phyloP scores from a whole-genome alignment of 2,113 vertebrate species.

The Platycercus adscitus region DNA sequence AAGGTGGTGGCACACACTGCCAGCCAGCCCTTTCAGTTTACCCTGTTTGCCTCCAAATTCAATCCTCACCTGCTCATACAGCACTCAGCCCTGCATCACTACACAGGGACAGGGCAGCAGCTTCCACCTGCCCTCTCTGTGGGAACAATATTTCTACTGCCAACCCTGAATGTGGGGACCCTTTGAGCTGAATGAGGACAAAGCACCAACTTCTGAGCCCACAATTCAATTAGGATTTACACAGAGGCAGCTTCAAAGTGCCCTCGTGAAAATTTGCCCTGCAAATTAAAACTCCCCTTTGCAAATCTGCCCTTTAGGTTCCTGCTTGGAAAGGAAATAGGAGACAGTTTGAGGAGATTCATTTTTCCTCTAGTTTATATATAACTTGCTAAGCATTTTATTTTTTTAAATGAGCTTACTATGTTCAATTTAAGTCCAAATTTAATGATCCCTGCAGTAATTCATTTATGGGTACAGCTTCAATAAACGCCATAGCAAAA shows the following conservation, averaged over 20 bases:
- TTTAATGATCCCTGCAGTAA: constrained; percentile 70
- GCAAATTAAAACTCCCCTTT: constrained; percentile 12
- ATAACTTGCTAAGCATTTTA: constrained; percentile 66
- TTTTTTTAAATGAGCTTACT: constrained; percentile 63
- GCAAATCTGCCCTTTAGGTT: constrained; percentile 45
- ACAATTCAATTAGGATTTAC: constrained; percentile 1
- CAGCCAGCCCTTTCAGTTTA: background rate
- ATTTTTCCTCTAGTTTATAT: constrained; percentile 60
- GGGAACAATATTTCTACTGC: background rate
- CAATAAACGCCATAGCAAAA: constrained; percentile 41
- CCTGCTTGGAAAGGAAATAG: background rate
- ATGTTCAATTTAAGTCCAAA: constrained; percentile 68
- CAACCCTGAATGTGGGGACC: background rate
- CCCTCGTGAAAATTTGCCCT: background rate
- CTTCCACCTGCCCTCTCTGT: background rate
- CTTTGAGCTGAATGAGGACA: background rate
- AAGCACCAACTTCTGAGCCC: background rate
- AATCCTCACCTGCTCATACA: background rate
- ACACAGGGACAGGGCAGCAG: background rate
- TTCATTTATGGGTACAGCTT: constrained; percentile 62
- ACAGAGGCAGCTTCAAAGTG: background rate
- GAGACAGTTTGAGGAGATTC: constrained; percentile 30
- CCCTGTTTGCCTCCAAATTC: background rate
- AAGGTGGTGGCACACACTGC: rapidly evolving
- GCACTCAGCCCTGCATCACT: rapidly evolving